A percentile compares a stretch with the other conserved stretches of the same genome.
phyloP scores from a whole-genome alignment of 2,113 vertebrate genomes.

The Paedocypris sp. region DNA sequence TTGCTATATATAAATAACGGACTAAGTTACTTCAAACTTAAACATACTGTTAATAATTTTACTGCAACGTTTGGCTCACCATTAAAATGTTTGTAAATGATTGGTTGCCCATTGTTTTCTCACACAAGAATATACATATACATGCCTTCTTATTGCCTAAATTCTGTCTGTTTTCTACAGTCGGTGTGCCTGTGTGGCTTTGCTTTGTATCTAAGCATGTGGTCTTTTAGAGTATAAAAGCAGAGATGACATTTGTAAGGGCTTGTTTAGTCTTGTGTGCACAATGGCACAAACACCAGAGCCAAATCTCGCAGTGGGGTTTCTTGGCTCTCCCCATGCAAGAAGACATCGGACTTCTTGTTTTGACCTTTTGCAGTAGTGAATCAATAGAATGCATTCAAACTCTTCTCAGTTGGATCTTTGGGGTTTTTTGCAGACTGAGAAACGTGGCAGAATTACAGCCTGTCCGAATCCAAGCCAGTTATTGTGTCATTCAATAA shows the following conservation, averaged over 20 bases:
- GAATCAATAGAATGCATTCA: constrained; percentile 49
- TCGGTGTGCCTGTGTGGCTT: neutral
- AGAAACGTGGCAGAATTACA: constrained; percentile 42
- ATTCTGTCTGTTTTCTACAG: no score
- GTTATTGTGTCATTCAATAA: constrained; percentile 22
- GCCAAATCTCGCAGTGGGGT: constrained; percentile 46
- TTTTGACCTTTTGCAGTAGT: constrained; percentile 60
- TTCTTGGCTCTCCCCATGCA: constrained; percentile 32
- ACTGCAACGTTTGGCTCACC: no score
- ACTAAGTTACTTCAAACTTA: no score
- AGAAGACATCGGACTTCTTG: constrained; percentile 52
- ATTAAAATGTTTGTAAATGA: no score
- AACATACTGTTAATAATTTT: no score
- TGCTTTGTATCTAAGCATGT: neutral
- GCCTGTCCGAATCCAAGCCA: constrained; percentile 9
- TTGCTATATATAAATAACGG: no score
- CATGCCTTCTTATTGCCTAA: no score
- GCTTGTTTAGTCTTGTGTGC: constrained; percentile 12
- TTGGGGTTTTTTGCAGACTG: constrained; percentile 37
- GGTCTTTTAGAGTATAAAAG: neutral
- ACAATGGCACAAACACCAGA: constrained; percentile 27
- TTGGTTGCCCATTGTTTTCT: no score
- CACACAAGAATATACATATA: no score
- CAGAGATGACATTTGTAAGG: constrained; percentile 19
- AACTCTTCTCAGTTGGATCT: constrained; percentile 40